A percentile compares a stretch with the other conserved stretches of the same genome.
These are phyloP conservation scores for Muntiacus reevesi DNA, from an alignment of 2,113 vertebrate genomes.

Conservation along the genomic window DNA sequence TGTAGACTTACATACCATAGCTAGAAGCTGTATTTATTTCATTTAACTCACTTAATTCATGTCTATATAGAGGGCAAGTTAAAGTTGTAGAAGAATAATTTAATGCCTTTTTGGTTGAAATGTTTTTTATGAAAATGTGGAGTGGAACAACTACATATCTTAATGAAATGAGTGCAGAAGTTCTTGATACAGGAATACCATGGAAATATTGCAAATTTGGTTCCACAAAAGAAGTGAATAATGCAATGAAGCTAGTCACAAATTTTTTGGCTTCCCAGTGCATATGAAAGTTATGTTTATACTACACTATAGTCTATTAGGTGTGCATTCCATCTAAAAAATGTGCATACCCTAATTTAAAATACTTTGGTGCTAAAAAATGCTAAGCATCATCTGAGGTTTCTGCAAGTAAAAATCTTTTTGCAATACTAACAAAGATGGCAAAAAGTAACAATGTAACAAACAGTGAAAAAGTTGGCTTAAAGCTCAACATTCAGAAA, in stretches of 20 bases:
- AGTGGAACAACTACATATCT: background rate
- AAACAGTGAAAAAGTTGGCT: background rate
- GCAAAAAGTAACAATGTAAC: background rate
- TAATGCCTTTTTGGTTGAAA: background rate
- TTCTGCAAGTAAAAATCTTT: background rate
- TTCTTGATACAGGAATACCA: background rate
- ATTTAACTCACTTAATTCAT: conserved; percentile 34
- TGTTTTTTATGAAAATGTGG: background rate
- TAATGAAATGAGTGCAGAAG: background rate
- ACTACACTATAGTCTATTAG: background rate
- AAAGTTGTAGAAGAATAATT: conserved; percentile 1
- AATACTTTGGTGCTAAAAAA: background rate
- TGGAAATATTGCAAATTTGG: background rate
- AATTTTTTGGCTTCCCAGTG: background rate
- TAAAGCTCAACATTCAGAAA: background rate
- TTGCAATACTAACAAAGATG: background rate
- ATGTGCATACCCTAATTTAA: background rate
- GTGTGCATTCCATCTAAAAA: background rate
- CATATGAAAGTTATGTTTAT: background rate
- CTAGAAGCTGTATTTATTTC: conserved; percentile 25
- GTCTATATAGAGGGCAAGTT: background rate
- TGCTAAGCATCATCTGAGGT: background rate
- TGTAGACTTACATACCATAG: background rate
- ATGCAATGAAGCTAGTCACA: background rate
- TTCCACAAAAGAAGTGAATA: background rate